These are phyloP conservation scores for Augochlora pura DNA, from an alignment of 1,140 invertebrate species.

Conservation along the genomic window DNA sequence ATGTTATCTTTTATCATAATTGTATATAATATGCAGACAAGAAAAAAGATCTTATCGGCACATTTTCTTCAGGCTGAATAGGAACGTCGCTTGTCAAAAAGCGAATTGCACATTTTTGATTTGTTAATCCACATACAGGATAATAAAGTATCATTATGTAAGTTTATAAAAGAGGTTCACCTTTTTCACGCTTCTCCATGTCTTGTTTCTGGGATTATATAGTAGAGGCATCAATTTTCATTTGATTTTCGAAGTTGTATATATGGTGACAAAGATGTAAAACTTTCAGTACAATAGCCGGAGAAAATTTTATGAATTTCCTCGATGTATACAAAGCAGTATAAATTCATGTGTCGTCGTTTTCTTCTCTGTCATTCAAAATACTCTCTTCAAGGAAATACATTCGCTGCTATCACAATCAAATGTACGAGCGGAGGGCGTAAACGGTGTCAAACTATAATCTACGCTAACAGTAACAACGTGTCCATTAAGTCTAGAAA, in stretches of 20 bases:
- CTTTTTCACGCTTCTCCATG: background rate
- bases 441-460: conserved; percentile 21
- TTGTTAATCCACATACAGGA: conserved; percentile 18
- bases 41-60: background rate
- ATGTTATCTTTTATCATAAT: conserved; percentile 6
- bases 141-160: conserved; percentile 34
- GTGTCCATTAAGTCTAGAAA: conserved; percentile 41
- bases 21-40: conserved; percentile 54
- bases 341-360: conserved; percentile 20
- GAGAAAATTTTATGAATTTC: conserved; percentile 20
- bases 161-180: conserved; percentile 9
- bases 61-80: background rate
- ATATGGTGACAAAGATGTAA: conserved; percentile 11
- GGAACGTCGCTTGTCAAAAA: background rate
- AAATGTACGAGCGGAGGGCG: conserved; percentile 36
- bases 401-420: conserved; percentile 47
- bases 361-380: conserved; percentile 15
- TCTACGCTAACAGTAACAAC: conserved; percentile 47
- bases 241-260: background rate
- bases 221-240: background rate
- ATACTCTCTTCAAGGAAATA: conserved; percentile 35
- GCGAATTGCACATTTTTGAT: conserved; percentile 28
- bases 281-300: background rate
- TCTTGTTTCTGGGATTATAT: background rate
- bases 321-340: conserved; percentile 25